phyloP scores from a whole-genome alignment of 2,888 invertebrate genomes.

The Phengaris arion region DNA sequence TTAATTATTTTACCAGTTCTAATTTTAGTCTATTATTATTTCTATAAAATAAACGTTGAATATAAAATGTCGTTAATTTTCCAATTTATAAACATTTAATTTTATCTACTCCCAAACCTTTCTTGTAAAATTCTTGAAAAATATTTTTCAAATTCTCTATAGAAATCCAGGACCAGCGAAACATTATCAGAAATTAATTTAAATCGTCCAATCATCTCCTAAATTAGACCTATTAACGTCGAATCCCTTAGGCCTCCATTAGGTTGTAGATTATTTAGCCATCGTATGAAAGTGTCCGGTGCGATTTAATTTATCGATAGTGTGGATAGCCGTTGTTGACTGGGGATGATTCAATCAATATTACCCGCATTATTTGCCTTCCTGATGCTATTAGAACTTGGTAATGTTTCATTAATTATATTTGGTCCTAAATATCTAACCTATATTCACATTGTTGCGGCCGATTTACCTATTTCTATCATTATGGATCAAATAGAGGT shows the following conservation, averaged over 20 bases:
- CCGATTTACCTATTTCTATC: constrained; percentile 8
- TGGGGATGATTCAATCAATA: constrained; percentile 27
- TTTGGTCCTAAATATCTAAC: constrained; percentile 21
- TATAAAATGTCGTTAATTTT: no score
- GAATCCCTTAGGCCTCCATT: constrained; percentile 40
- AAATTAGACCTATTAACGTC: constrained; percentile 56
- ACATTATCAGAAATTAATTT: constrained; percentile 32
- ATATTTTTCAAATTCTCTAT: background rate
- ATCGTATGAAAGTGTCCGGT: constrained; percentile 51
- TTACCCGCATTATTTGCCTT: constrained; percentile 48
- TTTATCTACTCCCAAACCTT: no score
- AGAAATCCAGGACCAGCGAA: background rate
- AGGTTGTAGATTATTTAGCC: constrained; percentile 63
- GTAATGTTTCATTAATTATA: constrained; percentile 50
- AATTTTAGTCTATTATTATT: background rate
- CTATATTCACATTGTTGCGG: constrained; percentile 23
- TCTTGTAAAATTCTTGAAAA: no score
- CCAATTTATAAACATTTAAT: no score
- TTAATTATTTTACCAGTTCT: background rate
- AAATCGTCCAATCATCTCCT: constrained; percentile 39
- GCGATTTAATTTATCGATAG: constrained; percentile 25
- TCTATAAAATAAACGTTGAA: no score
- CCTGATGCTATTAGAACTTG: constrained; percentile 51
- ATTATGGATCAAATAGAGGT: background rate
- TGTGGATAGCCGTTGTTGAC: background rate